Evolutionary conservation across 2,113 vertebrate genomes (phyloP), one percentile per base, ranked within the genome.

Genomic region (Caranx ignobilis): DNA sequence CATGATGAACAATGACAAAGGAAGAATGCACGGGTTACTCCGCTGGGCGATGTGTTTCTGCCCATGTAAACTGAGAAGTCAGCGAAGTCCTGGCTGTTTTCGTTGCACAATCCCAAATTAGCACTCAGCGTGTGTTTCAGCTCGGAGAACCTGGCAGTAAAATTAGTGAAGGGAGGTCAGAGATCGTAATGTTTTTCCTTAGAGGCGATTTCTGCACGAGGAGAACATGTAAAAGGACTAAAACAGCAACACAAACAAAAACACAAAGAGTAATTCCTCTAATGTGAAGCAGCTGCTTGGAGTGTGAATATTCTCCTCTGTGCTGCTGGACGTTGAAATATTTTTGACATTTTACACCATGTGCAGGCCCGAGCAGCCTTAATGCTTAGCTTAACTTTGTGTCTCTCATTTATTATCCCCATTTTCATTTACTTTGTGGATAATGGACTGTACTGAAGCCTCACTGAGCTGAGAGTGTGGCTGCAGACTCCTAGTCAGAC

Each of bases 241-340:
- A 89, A 87, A 89, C 78, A 72, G 88, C 66, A 82, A 79, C 65
- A 81, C 39, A 88, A 92, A 87, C 77, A 84, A 77, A 77, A 82
- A 80, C 60, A 87, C 55, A 72, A 71, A 86, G 82, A 80, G 59
- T 81, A 61, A 74, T 63, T 77, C 43, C 61, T 85, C 35, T 84
- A 86, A 94, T 90, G 19, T 70, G 84, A 94, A 92, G 59, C 91
- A 93, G 90, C 90, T 94, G 91, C 68, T 76, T 18, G 2, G 47
- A 56, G 71, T 43, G 70, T 35, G 63, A 69, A 50, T 32, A 77
- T 43, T 16, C 31, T 26, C n/a, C 26, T n/a, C 11, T 41, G 10
- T 11, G 10, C 21, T 41, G 61, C 15, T 19, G 62, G 26, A 65
- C 47, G 19, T 59, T 57, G 41, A 15, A 79, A 72, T 66, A 43